phyloP scores from a whole-genome alignment of 2,888 invertebrate genomes.

The Andrena fulva region DNA sequence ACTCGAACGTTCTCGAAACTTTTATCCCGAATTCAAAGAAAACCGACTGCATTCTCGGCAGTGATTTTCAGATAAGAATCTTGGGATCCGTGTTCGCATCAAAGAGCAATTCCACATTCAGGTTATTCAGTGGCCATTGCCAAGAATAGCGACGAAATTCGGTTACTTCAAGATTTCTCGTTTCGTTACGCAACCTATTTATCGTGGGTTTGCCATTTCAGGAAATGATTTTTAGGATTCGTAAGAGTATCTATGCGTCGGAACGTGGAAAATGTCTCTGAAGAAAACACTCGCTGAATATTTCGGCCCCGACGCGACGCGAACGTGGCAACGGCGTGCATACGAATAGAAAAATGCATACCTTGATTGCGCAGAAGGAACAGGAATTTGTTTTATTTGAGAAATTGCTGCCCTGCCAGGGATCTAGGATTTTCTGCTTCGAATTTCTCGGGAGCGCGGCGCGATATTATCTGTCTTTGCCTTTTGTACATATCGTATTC shows the following conservation, averaged over 20 bases:
- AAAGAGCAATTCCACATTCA: neutral
- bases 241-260: conserved; percentile 1
- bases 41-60: neutral
- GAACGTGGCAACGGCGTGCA: conserved; percentile 4
- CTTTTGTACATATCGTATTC: neutral
- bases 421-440: neutral
- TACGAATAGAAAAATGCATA: conserved; percentile 38
- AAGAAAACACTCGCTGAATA: conserved; percentile 42
- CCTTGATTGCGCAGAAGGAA: conserved; percentile 17
- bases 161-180: neutral
- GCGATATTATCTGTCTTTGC: conserved; percentile 1
- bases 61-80: neutral
- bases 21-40: neutral
- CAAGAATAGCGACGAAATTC: neutral
- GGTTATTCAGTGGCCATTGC: neutral
- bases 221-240: conserved; percentile 36
- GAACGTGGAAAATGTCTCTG: conserved; percentile 34
- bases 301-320: conserved; percentile 14
- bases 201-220: neutral
- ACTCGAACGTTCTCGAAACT: neutral
- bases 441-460: neutral
- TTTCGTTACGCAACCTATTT: conserved; percentile 11
- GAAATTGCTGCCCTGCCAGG: neutral
- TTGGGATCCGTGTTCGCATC: neutral
- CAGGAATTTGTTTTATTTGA: conserved; percentile 29